phyloP scores from a whole-genome alignment of 1,140 invertebrate genomes.

The Leptoteleia sp. region DNA sequence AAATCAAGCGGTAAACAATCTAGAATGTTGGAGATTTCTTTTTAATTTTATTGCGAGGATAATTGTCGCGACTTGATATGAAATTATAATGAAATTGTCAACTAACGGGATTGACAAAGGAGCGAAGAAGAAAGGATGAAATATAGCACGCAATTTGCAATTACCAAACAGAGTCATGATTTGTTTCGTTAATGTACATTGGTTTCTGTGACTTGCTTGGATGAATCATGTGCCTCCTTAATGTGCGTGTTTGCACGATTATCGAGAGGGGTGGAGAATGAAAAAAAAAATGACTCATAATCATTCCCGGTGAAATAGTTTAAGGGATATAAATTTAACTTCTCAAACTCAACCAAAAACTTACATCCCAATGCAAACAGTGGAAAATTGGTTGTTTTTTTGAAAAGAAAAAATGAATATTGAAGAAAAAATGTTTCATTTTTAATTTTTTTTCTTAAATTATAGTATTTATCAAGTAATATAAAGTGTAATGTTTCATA shows the following conservation, averaged over 20 bases:
- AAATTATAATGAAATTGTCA: constrained; percentile 20
- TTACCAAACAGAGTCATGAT: constrained; percentile 47
- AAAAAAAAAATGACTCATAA: constrained; percentile 22
- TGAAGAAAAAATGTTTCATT: too few species aligned
- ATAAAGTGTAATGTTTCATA: too few species aligned
- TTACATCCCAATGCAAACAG: too few species aligned
- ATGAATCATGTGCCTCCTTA: constrained; percentile 40
- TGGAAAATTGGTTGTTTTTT: too few species aligned
- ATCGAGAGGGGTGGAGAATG: constrained; percentile 1
- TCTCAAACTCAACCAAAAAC: too few species aligned
- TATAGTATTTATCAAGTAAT: too few species aligned
- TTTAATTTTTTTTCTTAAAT: too few species aligned
- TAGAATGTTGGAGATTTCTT: too few species aligned
- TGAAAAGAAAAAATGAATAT: too few species aligned
- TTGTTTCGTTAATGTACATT: constrained; percentile 48
- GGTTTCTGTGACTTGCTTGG: constrained; percentile 23
- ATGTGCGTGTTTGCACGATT: constrained; percentile 41
- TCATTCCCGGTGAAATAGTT: constrained; percentile 4
- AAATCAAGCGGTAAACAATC: too few species aligned
- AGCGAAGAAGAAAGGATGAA: constrained; percentile 23
- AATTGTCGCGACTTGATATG: neutral
- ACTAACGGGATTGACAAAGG: constrained; percentile 15
- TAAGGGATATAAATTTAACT: too few species aligned
- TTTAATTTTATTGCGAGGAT: neutral
- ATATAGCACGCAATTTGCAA: constrained; percentile 22